Evolutionary conservation across 92 coral and sea anemone species (phyloP), one percentile per base, ranked within the genome.

Genomic region (Palythoa grandiflora): DNA sequence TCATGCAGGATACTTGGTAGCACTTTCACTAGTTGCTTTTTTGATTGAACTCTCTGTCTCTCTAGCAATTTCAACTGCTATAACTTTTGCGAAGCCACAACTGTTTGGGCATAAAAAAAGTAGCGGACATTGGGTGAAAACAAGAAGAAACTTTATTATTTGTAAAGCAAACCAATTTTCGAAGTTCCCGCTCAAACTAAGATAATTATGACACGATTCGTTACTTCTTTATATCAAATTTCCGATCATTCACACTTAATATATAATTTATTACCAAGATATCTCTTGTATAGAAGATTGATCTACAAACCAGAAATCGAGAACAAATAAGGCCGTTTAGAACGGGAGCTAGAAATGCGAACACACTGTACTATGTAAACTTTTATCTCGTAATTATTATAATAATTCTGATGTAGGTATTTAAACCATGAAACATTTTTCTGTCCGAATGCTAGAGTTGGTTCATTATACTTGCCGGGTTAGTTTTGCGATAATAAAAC

Each of bases 51-150:
- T 78, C 53, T 77, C 78, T 3, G 55, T 40, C 28, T 87, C 88
- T 59, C 88, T 77, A 17, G 83, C 75, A 70, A 91, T 75, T 48
- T 88, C 84, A 85, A 80, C 39, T 6, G 93, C 92, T 15, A 65
- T 72, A 68, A 83, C 86, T 88, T 88, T 91, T 9, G 89, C 92
- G 54, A 91, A 88, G 60, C 92, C 93, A 61, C 92, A 91, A 55
- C 92, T 89, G 35, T 83, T 89, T 44, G 90, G 94, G 66, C 88
- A 89, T 68, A n/a, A 92, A 83, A 92, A 92, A 92, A 50, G 92
- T 74, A 36, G 83, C 90, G 38, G 94, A 57, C 89, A 91, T 91
- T 28, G 59, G 28, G 35, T 28, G 48, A 78, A 54, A 20, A 35
- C 7, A 51, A 51, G 70, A 78, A 78, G 68, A 76, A 76, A 78